These are phyloP conservation scores for Dicaeum eximium DNA, from an alignment of 2,113 vertebrate genomes.

Conservation along the genomic window DNA sequence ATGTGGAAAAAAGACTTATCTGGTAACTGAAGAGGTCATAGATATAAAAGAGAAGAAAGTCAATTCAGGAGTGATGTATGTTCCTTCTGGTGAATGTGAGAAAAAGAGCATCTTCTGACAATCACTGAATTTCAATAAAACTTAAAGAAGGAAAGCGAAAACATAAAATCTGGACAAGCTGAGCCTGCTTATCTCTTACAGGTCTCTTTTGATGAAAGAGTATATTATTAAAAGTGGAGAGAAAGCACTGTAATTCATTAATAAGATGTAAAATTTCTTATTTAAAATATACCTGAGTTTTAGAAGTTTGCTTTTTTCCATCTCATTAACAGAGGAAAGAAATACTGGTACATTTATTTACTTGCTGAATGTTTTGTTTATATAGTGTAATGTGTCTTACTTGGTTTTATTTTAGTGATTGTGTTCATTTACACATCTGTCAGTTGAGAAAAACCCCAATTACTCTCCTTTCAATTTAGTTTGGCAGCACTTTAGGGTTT, in stretches of 20 bases:
- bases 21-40: background rate
- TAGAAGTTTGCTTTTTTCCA: background rate
- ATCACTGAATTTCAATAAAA: background rate
- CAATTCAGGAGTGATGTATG: rapidly evolving
- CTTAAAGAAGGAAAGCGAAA: background rate
- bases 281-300: background rate
- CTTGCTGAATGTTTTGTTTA: background rate
- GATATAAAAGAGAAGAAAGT: background rate
- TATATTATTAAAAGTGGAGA: background rate
- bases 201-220: background rate
- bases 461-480: background rate
- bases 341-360: background rate
- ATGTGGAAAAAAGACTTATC: background rate
- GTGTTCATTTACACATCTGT: background rate
- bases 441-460: background rate
- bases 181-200: background rate
- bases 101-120: background rate
- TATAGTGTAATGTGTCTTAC: background rate
- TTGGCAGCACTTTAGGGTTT: background rate
- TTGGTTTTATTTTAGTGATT: background rate
- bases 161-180: background rate
- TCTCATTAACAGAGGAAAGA: background rate
- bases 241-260: background rate
- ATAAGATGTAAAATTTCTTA: background rate
- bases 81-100: background rate